Percentiles rank a stretch among this genome's conserved stretches.
Evolutionary conservation across 2,113 vertebrate species (phyloP).

Genomic region (Megaptera novaeangliae): DNA sequence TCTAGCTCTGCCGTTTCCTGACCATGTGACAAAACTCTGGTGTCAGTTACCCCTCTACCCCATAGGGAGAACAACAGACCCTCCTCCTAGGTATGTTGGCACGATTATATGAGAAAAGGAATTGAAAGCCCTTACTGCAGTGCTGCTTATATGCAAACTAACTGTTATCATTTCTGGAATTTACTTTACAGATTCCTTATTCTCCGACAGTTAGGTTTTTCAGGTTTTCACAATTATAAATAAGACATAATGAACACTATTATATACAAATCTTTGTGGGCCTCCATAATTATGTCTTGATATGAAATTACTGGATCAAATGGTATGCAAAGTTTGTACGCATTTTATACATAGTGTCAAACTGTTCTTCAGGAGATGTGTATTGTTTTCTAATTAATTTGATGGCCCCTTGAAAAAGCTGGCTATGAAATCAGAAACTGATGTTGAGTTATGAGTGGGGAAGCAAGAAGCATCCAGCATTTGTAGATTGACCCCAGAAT

Average conservation of each 20-base stretch:
- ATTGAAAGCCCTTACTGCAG: background rate
- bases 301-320: background rate
- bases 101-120: background rate
- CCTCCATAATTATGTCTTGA: background rate
- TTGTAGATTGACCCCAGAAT: background rate
- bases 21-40: background rate
- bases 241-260: background rate
- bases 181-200: background rate
- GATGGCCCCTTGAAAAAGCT: background rate
- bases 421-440: background rate
- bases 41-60: background rate
- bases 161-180: background rate
- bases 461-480: background rate
- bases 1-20: background rate
- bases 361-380: background rate
- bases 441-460: background rate
- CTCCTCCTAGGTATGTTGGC: background rate
- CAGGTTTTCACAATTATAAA: background rate
- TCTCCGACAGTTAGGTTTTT: background rate
- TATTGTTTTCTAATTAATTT: background rate
- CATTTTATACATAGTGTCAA: background rate
- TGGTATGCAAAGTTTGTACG: background rate
- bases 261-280: background rate
- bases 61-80: background rate
- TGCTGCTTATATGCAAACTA: background rate